Evolutionary conservation across 1,140 invertebrate genomes (phyloP), one percentile per base, ranked within the genome.

Genomic region (Achroia grisella): DNA sequence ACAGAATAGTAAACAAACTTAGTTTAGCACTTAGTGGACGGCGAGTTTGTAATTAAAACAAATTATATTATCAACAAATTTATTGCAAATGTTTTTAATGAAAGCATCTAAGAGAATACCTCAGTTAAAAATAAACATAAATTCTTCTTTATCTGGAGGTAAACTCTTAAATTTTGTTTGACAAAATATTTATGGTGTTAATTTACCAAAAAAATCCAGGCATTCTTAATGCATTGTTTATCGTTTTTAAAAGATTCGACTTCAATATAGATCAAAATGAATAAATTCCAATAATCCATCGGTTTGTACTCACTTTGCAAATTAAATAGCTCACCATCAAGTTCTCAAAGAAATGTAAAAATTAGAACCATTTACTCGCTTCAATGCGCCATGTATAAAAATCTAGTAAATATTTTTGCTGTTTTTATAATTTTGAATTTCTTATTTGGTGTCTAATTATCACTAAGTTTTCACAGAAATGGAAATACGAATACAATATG

Each of bases 1-100:
- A n/a, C n/a, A n/a, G n/a, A n/a, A n/a, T n/a, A n/a, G n/a, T n/a
- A n/a, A n/a, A n/a, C n/a, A n/a, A n/a, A n/a, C n/a, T n/a, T n/a
- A n/a, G n/a, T n/a, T n/a, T n/a, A n/a, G n/a, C n/a, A n/a, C n/a
- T n/a, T n/a, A n/a, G n/a, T n/a, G n/a, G 17, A 23, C 17, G 17
- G 17, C 6, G n/a, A n/a, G 6, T 6, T 23, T 3, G 13, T 35
- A 47, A 37, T 34, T 61, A 67, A 52, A 52, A 44, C 44, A 54
- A 48, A 37, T 36, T 53, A 52, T 71, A 48, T 51, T 60, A 57
- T 76, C 66, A 79, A 82, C 75, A 80, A 71, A 66, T 78, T 36
- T 80, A 82, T 75, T 82, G 63, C 71, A 82, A 78, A 77, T 71
- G 60, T 64, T 63, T 69, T 71, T 59, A 52, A 39, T 50, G 39